Base-by-base conservation (phyloP, 2,113 vertebrate genomes). In the Rhinolophus ferrumequinum region DNA sequence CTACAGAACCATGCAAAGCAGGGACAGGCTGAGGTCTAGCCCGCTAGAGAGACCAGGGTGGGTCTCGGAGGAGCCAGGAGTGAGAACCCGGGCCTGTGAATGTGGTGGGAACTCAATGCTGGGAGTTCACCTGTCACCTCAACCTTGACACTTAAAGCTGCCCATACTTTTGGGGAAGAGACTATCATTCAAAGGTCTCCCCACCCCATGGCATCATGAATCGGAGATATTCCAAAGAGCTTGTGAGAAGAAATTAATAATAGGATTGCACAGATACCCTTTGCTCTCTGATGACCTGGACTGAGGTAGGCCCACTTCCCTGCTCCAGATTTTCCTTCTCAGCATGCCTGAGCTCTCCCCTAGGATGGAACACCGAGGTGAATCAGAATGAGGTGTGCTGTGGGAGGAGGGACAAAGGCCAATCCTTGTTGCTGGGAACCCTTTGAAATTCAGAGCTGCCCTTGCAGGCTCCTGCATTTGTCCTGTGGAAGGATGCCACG, bases 1-100 rank as follows among this genome's bases (percentile, higher is more conserved):
- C 1, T 22, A 16, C 28, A 60, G 13, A 2, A 4, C 15, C 0
- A 14, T 4, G 47, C 38, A 13, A 3, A 13, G 24, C 30, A 7
- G 5, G 16, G 52, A 15, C 50, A 1, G 15, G 52, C 28, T 30
- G 12, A 35, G 30, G 24, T 15, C 79, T 22, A 3, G 3, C 12
- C n/a, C 35, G 35, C 21, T 66, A 33, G 28, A 0, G 30, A 35
- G 38, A 22, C 41, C 35, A 22, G 26, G 58, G 30, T 3, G 47
- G 26, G 4, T 41, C 64, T 82, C 54, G 3, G 52, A 35, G 18
- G 47, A 52, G 44, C 30, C 62, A 21, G 38, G 6, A 56, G 14
- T 3, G 16, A 38, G 41, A 30, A 1, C 21, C 22, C 22, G 2
- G 14, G 79, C 33, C 77, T 10, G 33, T 9, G 28, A 6, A 0